These are phyloP conservation scores for Mesembrinibis cayennensis DNA, from an alignment of 2,113 vertebrate species.

Conservation along the genomic window DNA sequence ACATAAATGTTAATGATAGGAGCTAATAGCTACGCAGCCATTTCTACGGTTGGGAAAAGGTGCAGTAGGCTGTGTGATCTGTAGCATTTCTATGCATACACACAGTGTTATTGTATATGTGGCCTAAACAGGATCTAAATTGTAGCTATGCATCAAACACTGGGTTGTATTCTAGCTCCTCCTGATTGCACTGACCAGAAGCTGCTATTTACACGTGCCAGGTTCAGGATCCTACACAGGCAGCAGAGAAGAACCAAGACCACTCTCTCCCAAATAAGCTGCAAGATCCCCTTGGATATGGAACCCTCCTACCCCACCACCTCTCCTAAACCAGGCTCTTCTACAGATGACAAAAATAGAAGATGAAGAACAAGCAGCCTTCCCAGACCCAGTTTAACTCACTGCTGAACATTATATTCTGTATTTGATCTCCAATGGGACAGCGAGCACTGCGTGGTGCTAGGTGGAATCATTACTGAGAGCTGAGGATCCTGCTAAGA, in stretches of 20 bases:
- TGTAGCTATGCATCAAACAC: background rate
- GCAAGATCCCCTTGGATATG: background rate
- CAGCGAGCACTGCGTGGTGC: rapidly evolving
- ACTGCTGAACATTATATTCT: background rate
- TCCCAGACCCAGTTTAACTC: background rate
- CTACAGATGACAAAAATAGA: background rate
- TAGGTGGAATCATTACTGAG: background rate
- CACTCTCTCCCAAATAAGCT: background rate
- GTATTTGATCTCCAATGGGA: background rate
- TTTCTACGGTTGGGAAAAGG: background rate
- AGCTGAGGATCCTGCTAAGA: background rate
- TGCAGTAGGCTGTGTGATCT: background rate
- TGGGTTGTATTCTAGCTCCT: background rate
- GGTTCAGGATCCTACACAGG: background rate
- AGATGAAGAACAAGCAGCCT: background rate
- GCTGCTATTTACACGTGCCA: background rate
- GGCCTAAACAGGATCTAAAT: background rate
- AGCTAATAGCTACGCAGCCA: background rate
- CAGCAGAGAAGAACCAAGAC: background rate
- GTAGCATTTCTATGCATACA: background rate
- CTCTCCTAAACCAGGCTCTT: background rate
- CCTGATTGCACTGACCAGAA: background rate
- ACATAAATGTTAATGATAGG: background rate
- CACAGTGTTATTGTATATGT: background rate
- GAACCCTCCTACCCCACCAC: background rate